These are phyloP conservation scores for Apotomis capreana DNA, from an alignment of 2,888 invertebrate genomes.

Conservation along the genomic window DNA sequence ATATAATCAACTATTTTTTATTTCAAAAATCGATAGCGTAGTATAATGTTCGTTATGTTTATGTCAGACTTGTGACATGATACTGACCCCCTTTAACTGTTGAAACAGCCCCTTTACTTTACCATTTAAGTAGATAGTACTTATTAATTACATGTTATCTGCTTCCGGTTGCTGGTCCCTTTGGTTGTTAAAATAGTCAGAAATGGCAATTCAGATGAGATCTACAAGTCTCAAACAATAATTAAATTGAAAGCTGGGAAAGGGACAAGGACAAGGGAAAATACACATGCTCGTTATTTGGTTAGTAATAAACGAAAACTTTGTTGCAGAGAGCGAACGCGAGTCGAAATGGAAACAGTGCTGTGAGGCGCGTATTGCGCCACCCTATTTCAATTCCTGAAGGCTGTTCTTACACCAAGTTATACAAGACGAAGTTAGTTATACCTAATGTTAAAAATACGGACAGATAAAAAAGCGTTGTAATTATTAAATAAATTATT, in stretches of 20 bases:
- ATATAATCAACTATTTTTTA: too few relatives aligned
- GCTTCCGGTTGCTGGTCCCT: background rate
- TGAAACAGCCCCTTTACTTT: too few relatives aligned
- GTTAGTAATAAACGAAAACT: conserved; percentile 4
- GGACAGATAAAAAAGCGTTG: conserved; percentile 82
- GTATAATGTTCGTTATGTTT: too few relatives aligned
- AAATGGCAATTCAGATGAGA: background rate
- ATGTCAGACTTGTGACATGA: too few relatives aligned
- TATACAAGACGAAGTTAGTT: conserved; percentile 83
- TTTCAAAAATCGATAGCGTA: too few relatives aligned
- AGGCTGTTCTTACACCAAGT: conserved; percentile 84
- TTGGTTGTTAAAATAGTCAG: background rate
- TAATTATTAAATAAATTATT: conserved; percentile 85
- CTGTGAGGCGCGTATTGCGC: conserved; percentile 87
- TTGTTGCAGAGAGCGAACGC: conserved; percentile 81
- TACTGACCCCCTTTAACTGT: too few relatives aligned
- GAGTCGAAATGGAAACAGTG: conserved; percentile 96
- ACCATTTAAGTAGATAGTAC: too few relatives aligned
- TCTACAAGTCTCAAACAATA: too few relatives aligned
- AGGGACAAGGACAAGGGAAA: too few relatives aligned
- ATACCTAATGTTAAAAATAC: conserved; percentile 81
- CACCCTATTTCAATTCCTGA: conserved; percentile 82
- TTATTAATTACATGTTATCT: too few relatives aligned
- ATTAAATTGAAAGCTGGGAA: too few relatives aligned
- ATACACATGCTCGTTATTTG: too few relatives aligned